Conservation (phyloP, 2,113 vertebrate species). For the Macheiramphus alcinus region DNA sequence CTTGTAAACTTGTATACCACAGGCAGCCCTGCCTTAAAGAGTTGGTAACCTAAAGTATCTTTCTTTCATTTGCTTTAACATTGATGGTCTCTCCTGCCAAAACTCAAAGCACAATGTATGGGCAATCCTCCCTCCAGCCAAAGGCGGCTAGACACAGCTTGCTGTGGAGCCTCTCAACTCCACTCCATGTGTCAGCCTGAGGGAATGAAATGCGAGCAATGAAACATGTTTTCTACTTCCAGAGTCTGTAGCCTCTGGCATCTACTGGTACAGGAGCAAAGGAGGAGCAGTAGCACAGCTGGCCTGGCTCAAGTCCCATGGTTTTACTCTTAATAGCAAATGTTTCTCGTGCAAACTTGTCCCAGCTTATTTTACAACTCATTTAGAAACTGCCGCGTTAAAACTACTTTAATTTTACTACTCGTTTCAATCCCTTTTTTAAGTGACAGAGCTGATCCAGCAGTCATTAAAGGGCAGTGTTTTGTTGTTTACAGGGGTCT, state of each 20-base stretch:
- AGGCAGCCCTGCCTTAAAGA: background rate
- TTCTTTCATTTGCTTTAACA: background rate
- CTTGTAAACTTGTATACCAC: background rate
- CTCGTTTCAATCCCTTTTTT: background rate
- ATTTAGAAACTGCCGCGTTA: conserved; percentile 18
- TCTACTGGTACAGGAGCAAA: background rate
- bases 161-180: background rate
- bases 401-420: background rate
- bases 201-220: background rate
- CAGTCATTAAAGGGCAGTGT: background rate
- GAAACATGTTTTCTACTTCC: background rate
- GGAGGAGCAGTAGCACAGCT: background rate
- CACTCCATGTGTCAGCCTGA: background rate
- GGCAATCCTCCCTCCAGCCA: background rate
- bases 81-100: background rate
- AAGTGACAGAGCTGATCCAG: background rate
- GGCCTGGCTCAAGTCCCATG: conserved; percentile 1
- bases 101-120: background rate
- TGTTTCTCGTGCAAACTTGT: background rate
- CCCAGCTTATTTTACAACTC: conserved; percentile 18
- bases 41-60: background rate
- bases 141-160: conserved; percentile 2
- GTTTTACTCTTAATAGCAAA: background rate
- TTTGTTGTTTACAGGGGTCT: background rate
- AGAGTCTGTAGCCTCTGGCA: conserved; percentile 7